A percentile compares a stretch with the other conserved stretches of the same genome.
Evolutionary conservation across 2,113 vertebrate genomes (phyloP).

Genomic region (Indicator indicator): DNA sequence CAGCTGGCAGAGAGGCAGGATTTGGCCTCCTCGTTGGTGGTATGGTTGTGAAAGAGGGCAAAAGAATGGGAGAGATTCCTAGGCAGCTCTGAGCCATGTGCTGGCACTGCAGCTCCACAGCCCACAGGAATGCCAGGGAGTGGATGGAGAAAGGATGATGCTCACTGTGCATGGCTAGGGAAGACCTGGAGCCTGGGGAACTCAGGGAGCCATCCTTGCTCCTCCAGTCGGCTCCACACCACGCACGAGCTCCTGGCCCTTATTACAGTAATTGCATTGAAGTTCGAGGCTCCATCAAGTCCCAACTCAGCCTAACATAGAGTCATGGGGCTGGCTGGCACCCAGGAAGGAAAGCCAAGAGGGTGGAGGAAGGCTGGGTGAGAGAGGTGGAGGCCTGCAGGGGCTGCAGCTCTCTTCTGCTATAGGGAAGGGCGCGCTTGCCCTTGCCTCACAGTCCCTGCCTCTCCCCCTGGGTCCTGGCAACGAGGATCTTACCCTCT

Average conservation of each 20-base stretch:
- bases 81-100: background rate
- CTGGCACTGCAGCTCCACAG: background rate
- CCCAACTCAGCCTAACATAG: slow-evolving; percentile 4
- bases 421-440: background rate
- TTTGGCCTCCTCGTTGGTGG: background rate
- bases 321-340: slow-evolving; percentile 60
- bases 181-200: background rate
- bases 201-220: background rate
- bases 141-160: background rate
- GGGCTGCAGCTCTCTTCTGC: background rate
- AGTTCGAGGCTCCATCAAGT: slow-evolving; percentile 40
- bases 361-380: background rate
- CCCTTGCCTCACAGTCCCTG: background rate
- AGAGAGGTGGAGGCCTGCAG: background rate
- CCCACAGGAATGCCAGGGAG: background rate
- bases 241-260: background rate
- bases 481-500: background rate
- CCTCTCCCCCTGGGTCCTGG: background rate
- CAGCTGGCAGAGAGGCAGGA: background rate
- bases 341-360: slow-evolving; percentile 24
- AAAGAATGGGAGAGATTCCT: background rate
- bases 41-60: slow-evolving; percentile 12
- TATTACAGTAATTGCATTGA: background rate
- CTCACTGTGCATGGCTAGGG: background rate
- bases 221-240: background rate